A percentile compares a stretch with the other conserved stretches of the same genome.
Evolutionary conservation across 2,888 invertebrate species (phyloP).

Genomic region (Bugulina stolonifera): DNA sequence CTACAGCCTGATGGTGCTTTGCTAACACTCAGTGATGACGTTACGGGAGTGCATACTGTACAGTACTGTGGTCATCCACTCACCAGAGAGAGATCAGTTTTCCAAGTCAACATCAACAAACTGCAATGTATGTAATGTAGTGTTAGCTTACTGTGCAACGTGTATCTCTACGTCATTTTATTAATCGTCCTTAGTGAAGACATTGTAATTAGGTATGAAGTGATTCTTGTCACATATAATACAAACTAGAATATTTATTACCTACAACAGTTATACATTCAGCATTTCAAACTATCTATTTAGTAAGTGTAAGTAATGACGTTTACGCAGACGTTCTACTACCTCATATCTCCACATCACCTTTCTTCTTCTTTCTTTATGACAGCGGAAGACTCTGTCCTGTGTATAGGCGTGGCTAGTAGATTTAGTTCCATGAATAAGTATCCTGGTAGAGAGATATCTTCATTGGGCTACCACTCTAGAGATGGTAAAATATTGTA

Average conservation of each 20-base stretch:
- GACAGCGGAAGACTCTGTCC: constrained; percentile 43
- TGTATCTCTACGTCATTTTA: no score
- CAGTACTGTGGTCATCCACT: not conserved
- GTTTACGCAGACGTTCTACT: no score
- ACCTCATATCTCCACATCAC: no score
- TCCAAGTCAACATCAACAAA: constrained; percentile 16
- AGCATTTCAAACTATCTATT: no score
- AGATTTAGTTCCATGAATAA: constrained; percentile 35
- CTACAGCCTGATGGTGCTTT: not conserved
- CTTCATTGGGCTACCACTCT: constrained; percentile 43
- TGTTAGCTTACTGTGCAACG: no score
- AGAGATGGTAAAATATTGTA: constrained; percentile 41
- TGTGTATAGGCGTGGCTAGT: constrained; percentile 40
- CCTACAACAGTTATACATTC: no score
- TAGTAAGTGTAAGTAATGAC: no score
- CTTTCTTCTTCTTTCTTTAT: constrained; percentile 27
- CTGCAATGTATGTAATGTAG: no score
- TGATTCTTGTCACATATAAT: no score
- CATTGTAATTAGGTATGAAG: no score
- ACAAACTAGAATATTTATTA: no score
- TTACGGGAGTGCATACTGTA: not conserved
- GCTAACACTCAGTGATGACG: not conserved
- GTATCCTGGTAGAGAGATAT: constrained; percentile 38
- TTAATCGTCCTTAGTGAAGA: no score
- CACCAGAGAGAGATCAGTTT: not conserved